phyloP scores from a whole-genome alignment of 2,113 vertebrate species.

The Carassius gibelio region DNA sequence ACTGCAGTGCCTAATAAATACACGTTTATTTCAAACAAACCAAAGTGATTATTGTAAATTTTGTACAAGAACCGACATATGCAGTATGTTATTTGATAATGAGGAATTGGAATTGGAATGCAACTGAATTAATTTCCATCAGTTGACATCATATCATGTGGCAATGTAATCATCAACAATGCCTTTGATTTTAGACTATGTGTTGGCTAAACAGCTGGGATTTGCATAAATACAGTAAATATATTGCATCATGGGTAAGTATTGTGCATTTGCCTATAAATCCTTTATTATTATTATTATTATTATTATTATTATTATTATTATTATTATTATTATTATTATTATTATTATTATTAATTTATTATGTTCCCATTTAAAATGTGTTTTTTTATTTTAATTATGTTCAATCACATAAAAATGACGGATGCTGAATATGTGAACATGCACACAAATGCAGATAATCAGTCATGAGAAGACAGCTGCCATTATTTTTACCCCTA shows the following conservation, averaged over 20 bases:
- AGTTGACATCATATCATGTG: background rate
- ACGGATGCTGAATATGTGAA: constrained; percentile 15
- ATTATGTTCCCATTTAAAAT: background rate
- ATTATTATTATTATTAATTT: background rate
- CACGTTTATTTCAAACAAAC: background rate
- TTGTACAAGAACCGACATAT: background rate
- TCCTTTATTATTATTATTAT: background rate
- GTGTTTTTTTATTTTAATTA: background rate
- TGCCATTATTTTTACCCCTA: background rate
- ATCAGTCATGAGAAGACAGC: background rate
- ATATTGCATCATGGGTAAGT: background rate
- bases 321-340: background rate
- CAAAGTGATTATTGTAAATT: background rate
- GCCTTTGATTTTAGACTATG: background rate
- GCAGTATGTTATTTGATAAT: background rate
- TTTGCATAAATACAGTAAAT: background rate
- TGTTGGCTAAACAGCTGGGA: no score
- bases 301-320: no score
- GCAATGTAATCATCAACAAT: background rate
- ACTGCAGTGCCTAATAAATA: background rate
- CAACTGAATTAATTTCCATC: background rate
- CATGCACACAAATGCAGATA: constrained; percentile 14
- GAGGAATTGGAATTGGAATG: background rate
- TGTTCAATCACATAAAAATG: background rate
- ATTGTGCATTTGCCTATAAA: background rate